A percentile compares a stretch with the other conserved stretches of the same genome.
phyloP scores from a whole-genome alignment of 2,113 vertebrate species.

The Grus americana region DNA sequence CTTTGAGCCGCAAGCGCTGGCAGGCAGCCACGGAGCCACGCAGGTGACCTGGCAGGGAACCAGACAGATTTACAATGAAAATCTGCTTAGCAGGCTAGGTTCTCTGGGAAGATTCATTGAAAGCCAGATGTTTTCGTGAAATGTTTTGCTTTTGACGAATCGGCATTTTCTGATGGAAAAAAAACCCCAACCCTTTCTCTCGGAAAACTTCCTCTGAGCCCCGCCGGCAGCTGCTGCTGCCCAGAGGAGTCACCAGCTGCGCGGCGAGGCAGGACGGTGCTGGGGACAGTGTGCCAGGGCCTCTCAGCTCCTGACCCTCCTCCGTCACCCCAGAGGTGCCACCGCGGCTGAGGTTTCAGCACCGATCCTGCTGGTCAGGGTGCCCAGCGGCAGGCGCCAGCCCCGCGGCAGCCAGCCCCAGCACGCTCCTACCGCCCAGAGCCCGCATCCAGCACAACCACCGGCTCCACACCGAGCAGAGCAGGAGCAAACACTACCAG shows the following conservation, averaged over 20 bases:
- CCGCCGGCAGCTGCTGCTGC: neutral
- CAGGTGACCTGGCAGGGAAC: conserved; percentile 71
- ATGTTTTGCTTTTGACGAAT: conserved; percentile 70
- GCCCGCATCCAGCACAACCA: too few relatives aligned
- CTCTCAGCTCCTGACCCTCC: neutral
- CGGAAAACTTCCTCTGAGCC: conserved; percentile 7
- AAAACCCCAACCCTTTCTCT: neutral
- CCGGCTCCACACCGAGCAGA: neutral
- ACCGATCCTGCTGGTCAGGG: rapidly evolving
- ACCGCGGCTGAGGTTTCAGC: neutral
- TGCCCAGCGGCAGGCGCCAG: neutral
- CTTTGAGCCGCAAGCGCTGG: neutral
- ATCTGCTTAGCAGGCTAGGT: conserved; percentile 71
- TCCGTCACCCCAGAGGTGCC: neutral
- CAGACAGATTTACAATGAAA: conserved; percentile 72
- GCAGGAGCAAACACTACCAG: rapidly evolving
- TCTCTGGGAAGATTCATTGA: conserved; percentile 67
- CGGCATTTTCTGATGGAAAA: conserved; percentile 41
- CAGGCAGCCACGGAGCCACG: conserved; percentile 48
- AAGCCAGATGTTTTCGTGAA: conserved; percentile 68
- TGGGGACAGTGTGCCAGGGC: neutral
- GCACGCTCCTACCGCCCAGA: neutral
- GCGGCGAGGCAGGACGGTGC: rapidly evolving
- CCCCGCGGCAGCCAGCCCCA: neutral
- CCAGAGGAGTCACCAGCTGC: neutral